Evolutionary conservation across 2,888 invertebrate species (phyloP), one percentile per base, ranked within the genome.

Genomic region (Tyria jacobaeae): DNA sequence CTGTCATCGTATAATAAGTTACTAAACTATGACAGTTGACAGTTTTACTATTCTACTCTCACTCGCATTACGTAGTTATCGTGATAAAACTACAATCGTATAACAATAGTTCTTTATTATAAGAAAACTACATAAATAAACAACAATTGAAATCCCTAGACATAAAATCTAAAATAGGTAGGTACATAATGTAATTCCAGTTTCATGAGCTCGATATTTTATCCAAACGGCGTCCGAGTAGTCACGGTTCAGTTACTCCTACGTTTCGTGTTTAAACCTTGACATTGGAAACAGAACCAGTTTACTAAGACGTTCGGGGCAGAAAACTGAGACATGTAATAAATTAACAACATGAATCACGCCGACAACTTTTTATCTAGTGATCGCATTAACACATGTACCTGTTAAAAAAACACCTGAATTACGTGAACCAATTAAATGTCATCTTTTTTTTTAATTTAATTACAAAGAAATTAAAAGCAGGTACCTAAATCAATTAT

Each of bases 261-360:
- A 52, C 56, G 57, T 70, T 77, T 73, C 73, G 67, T 75, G 76
- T 76, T 76, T 67, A 75, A 78, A 70, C 86, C 88, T 85, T 88
- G 88, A 84, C 85, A 83, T 82, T 85, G 84, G 76, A 73, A 79
- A 76, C 70, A 69, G 64, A 82, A 82, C 81, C 76, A 78, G 79
- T 79, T 78, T 78, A 71, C 71, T 64, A 69, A 67, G 65, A 71
- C 70, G 64, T 66, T 59, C 63, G 62, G 58, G 68, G 71, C 77
- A 84, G 86, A 86, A 86, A 84, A 67, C 64, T 59, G 62, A 75
- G 66, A 66, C 65, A 70, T 73, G 75, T 76, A 76, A 77, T 80
- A 76, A 75, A 72, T 71, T 41, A 51, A 51, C 34, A 64, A 75
- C 76, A 75, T 85, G 81, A 85, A 71, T 84, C 81, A 79, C 65